Conservation (phyloP, 1,140 invertebrate genomes). For the Leptonema lineaticorne region DNA sequence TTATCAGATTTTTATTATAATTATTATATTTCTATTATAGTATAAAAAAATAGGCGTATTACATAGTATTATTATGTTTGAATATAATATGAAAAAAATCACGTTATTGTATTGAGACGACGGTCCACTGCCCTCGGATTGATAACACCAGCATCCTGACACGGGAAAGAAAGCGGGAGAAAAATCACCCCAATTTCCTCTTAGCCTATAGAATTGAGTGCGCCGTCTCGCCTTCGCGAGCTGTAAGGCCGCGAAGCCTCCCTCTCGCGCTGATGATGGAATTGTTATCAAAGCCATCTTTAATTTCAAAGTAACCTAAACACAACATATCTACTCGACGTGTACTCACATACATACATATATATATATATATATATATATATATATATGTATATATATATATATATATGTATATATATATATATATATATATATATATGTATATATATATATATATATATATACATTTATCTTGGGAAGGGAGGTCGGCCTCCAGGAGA, state of each 20-base stretch:
- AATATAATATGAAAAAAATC: no score
- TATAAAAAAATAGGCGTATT: no score
- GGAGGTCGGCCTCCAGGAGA: no score
- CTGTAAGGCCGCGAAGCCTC: constrained; percentile 43
- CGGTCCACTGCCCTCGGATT: constrained; percentile 29
- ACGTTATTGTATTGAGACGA: no score
- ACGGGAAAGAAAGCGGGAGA: constrained; percentile 50
- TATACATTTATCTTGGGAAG: no score
- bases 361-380: neutral
- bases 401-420: no score
- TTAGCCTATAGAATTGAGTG: constrained; percentile 42
- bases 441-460: no score
- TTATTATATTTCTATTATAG: no score
- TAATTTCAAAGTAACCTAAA: constrained; percentile 49
- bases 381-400: no score
- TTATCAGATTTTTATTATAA: no score
- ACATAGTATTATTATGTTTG: no score
- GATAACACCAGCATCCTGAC: constrained; percentile 44
- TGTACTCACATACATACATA: constrained; percentile 22
- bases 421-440: no score
- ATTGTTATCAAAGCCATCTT: constrained; percentile 56
- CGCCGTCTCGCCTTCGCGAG: constrained; percentile 33
- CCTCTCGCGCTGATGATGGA: constrained; percentile 49
- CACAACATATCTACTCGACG: constrained; percentile 42
- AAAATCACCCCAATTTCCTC: constrained; percentile 57